phyloP scores from a whole-genome alignment of 1,140 invertebrate genomes.

The Pseudomyrmex sp. region DNA sequence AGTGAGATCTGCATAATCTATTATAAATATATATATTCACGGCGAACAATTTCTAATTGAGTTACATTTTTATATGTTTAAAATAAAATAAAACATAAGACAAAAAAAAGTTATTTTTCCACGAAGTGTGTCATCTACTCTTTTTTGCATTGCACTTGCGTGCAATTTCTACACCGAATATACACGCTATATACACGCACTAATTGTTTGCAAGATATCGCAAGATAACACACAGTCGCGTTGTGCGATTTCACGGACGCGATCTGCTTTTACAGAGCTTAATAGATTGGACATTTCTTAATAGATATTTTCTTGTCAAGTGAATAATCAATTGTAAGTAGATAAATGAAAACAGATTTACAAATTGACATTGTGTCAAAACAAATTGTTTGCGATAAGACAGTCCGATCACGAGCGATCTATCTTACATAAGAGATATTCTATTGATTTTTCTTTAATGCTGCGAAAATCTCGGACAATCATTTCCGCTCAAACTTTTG shows the following conservation, averaged over 20 bases:
- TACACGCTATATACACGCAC: too few relatives aligned
- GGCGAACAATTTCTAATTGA: too few relatives aligned
- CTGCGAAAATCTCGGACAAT: conserved; percentile 27
- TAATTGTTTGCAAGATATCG: too few relatives aligned
- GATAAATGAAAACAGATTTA: conserved; percentile 3
- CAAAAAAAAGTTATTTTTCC: too few relatives aligned
- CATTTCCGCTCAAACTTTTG: background rate
- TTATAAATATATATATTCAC: too few relatives aligned
- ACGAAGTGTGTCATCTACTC: too few relatives aligned
- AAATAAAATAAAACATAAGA: too few relatives aligned
- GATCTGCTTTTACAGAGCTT: conserved; percentile 55
- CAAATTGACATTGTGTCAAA: conserved; percentile 41
- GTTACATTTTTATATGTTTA: too few relatives aligned
- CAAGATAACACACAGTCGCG: background rate
- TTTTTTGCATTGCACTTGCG: too few relatives aligned
- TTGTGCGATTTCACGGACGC: conserved; percentile 54
- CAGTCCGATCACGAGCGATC: background rate
- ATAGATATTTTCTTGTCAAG: conserved; percentile 2
- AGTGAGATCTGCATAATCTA: background rate
- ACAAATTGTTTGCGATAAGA: conserved; percentile 39
- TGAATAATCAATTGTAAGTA: conserved; percentile 45
- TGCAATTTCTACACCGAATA: too few relatives aligned
- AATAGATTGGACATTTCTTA: conserved; percentile 39
- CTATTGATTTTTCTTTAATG: background rate
- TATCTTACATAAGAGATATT: conserved; percentile 28